phyloP scores from a whole-genome alignment of 92 coral and sea anemone species.

The Hydrozoanthus gracilis region DNA sequence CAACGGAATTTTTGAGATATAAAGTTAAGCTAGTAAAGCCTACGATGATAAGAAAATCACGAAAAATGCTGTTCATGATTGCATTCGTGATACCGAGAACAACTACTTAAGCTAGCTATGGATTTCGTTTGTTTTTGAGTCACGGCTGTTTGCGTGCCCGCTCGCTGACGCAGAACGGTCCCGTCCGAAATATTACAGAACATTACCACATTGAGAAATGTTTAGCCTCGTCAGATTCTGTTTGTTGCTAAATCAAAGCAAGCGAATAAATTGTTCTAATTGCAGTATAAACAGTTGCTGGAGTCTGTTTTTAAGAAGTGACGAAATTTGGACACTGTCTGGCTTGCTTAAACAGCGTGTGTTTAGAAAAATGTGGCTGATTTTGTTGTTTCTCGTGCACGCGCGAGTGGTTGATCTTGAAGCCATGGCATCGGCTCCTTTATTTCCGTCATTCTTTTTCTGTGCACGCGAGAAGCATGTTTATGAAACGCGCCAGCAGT shows the following conservation, averaged over 20 bases:
- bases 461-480: slow-evolving; percentile 57
- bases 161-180: slow-evolving; percentile 39
- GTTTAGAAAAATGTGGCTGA: not conserved
- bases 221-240: not conserved
- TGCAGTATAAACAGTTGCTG: not conserved
- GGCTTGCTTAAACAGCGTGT: not conserved
- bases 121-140: slow-evolving; percentile 2
- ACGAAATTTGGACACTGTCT: not conserved
- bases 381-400: not conserved
- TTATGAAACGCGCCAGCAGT: slow-evolving; percentile 62
- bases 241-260: not conserved
- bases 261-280: not conserved
- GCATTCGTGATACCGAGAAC: not conserved
- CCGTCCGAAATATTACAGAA: not conserved
- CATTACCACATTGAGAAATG: slow-evolving; percentile 24
- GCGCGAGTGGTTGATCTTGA: not conserved
- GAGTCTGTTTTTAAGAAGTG: not conserved
- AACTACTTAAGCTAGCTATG: not conserved
- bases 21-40: not conserved
- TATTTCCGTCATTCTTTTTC: not conserved
- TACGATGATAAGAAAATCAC: not conserved
- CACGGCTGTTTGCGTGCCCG: slow-evolving; percentile 48
- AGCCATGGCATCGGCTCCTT: not conserved
- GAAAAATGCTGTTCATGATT: not conserved
- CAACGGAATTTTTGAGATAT: not conserved